Evolutionary conservation across 1,140 invertebrate genomes (phyloP).

Genomic region (Papilio aristodemus): DNA sequence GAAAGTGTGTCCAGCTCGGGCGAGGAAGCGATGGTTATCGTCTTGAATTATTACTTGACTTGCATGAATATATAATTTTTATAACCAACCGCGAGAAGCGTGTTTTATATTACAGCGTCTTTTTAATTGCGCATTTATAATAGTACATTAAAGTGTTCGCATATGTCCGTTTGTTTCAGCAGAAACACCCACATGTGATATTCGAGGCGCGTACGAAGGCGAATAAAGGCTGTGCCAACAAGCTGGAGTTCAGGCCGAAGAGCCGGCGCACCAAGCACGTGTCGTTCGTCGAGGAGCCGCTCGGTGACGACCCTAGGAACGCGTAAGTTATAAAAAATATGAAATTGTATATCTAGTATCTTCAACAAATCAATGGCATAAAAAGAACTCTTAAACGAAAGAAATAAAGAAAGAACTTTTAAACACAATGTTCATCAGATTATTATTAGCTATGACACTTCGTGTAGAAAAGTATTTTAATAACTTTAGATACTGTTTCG

Average conservation of each 20-base stretch:
- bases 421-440: too few relatives aligned
- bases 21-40: slow-evolving; percentile 17
- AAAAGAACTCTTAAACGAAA: too few relatives aligned
- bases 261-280: slow-evolving; percentile 84
- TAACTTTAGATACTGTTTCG: too few relatives aligned
- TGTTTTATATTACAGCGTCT: background rate
- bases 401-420: too few relatives aligned
- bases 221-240: slow-evolving; percentile 93
- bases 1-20: slow-evolving; percentile 8
- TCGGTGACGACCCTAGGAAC: slow-evolving; percentile 53
- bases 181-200: slow-evolving; percentile 97
- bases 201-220: slow-evolving; percentile 93
- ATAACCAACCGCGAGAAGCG: slow-evolving; percentile 5
- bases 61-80: slow-evolving; percentile 27
- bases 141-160: slow-evolving; percentile 37
- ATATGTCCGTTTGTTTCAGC: slow-evolving; percentile 85
- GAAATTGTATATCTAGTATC: too few relatives aligned
- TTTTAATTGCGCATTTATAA: too few relatives aligned
- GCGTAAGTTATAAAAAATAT: slow-evolving; percentile 41
- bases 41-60: slow-evolving; percentile 18
- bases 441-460: too few relatives aligned
- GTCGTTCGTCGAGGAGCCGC: slow-evolving; percentile 77
- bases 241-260: slow-evolving; percentile 86
- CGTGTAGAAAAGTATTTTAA: too few relatives aligned
- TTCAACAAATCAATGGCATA: too few relatives aligned